Conservation (phyloP, 2,113 vertebrate genomes). For the Pomatostomus ruficeps region DNA sequence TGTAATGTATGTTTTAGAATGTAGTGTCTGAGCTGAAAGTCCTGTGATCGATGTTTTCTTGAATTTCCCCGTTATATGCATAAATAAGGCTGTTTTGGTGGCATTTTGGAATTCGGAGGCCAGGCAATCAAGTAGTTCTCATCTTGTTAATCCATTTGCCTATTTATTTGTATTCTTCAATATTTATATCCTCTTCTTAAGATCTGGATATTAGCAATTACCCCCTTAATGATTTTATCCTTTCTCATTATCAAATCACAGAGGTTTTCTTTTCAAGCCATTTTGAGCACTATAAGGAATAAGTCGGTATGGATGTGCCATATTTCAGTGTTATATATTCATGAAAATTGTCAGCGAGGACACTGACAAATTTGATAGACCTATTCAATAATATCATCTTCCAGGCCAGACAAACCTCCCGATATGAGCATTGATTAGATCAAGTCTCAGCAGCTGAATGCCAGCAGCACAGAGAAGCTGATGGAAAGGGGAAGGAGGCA, state of each 20-base stretch:
- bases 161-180: slow-evolving; percentile 22
- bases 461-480: not conserved
- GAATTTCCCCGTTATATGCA: not conserved
- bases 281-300: not conserved
- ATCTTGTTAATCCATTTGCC: slow-evolving; percentile 1
- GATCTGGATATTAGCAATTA: slow-evolving; percentile 29
- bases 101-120: not conserved
- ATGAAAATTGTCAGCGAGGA: slow-evolving; percentile 20
- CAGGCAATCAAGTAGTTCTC: not conserved
- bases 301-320: not conserved
- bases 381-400: slow-evolving; percentile 16
- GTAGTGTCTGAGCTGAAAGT: not conserved
- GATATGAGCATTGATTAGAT: slow-evolving; percentile 35
- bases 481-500: not conserved
- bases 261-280: not conserved
- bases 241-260: slow-evolving; percentile 30
- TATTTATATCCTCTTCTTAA: slow-evolving; percentile 18
- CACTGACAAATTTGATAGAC: slow-evolving; percentile 43
- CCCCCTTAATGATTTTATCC: slow-evolving; percentile 9
- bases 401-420: slow-evolving; percentile 26
- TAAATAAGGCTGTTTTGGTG: not conserved
- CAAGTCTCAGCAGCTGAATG: not conserved
- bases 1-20: not conserved
- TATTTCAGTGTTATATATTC: slow-evolving; percentile 49
- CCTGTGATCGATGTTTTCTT: not conserved